Evolutionary conservation across 1,140 invertebrate species (phyloP), one percentile per base, ranked within the genome.

Genomic region (Atopsyche davidsoni): DNA sequence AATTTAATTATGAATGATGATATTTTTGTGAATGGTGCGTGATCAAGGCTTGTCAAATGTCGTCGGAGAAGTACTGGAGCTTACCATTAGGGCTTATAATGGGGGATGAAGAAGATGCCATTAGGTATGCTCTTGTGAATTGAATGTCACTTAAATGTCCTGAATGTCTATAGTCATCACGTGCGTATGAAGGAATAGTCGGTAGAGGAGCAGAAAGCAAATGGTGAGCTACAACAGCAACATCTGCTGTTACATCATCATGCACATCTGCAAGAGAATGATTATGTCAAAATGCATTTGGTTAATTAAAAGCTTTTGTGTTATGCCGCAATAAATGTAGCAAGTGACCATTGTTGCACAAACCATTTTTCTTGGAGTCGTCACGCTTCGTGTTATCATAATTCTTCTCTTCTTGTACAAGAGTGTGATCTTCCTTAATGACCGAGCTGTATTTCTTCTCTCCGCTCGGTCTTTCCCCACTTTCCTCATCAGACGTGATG

Each of bases 51-150:
- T n/a, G n/a, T n/a, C n/a, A n/a, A n/a, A n/a, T n/a, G n/a, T n/a
- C n/a, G n/a, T n/a, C n/a, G n/a, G n/a, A n/a, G n/a, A n/a, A n/a
- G n/a, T n/a, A n/a, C n/a, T n/a, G n/a, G n/a, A n/a, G n/a, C n/a
- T 38, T 46, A 57, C 55, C 47, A 50, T 57, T 53, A 28, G 45
- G 24, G 34, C 28, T 53, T 22, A 57, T 22, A 17, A 57, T 53
- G 10, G 55, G 55, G 16, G 51, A 46, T 4, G 51, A 51, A 6
- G 55, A 49, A 10, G 55, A 57, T 35, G 69, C 71, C 53, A 72
- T 42, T 3, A 73, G 57, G 51, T 73, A 73, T 61, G 72, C 71
- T 46, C 71, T 66, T 9, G 71, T 73, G 49, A 70, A 72, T 25
- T 65, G 65, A 21, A 63, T 62, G 22, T 59, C n/a, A 53, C 54